A percentile compares a stretch with the other conserved stretches of the same genome.
Conservation (phyloP, 1,140 invertebrate genomes). For the Ericerus pela region DNA sequence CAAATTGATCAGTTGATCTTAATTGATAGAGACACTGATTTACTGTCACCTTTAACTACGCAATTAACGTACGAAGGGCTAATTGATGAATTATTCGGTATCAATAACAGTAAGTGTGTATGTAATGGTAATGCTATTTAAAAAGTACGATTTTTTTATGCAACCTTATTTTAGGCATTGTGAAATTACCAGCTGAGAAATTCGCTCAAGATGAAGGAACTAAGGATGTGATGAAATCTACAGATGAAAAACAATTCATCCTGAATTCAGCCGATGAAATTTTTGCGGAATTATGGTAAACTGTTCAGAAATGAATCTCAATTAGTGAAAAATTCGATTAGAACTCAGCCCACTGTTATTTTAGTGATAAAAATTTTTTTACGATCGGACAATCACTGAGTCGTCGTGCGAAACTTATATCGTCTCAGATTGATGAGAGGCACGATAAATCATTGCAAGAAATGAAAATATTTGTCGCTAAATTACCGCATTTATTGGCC, state of each 20-base stretch:
- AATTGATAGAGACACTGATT: constrained; percentile 77
- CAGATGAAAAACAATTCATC: constrained; percentile 61
- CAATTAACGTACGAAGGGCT: constrained; percentile 96
- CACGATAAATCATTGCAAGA: constrained; percentile 77
- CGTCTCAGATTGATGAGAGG: constrained; percentile 68
- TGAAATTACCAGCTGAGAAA: constrained; percentile 67
- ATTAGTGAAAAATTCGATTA: neutral
- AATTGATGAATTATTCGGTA: constrained; percentile 79
- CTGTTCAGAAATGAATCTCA: neutral
- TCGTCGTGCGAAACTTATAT: constrained; percentile 73
- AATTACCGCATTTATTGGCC: constrained; percentile 73
- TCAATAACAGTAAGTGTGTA: constrained; percentile 44
- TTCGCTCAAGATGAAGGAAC: constrained; percentile 58
- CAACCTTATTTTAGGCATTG: constrained; percentile 44
- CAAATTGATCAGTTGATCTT: constrained; percentile 79
- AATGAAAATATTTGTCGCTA: constrained; percentile 85
- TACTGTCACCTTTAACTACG: constrained; percentile 79
- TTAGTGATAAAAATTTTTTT: constrained; percentile 83
- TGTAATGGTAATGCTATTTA: constrained; percentile 9
- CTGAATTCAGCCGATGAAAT: constrained; percentile 82
- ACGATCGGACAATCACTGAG: constrained; percentile 73
- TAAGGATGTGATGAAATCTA: constrained; percentile 40
- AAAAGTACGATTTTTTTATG: constrained; percentile 11
- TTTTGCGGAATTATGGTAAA: constrained; percentile 57
- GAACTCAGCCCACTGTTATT: neutral